These are phyloP conservation scores for Carollia perspicillata DNA, from an alignment of 2,113 vertebrate genomes.

Conservation along the genomic window DNA sequence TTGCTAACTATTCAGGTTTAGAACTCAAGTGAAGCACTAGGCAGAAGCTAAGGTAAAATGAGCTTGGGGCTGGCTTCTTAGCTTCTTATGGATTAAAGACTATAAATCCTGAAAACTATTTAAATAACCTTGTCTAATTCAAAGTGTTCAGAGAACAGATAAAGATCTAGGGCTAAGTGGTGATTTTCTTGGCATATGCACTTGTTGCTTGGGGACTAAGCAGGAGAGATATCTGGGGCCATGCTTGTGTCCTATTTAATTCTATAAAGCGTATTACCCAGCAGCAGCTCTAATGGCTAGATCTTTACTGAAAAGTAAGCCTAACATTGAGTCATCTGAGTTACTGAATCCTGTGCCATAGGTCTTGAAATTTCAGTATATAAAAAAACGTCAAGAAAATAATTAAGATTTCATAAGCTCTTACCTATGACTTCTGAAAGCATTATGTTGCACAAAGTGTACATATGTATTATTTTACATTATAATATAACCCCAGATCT, in stretches of 20 bases:
- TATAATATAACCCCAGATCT: not conserved
- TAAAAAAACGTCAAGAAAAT: not conserved
- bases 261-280: not conserved
- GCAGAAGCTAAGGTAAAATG: not conserved
- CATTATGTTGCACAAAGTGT: not conserved
- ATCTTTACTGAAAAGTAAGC: not conserved
- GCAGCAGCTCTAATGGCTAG: not conserved
- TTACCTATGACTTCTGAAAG: not conserved
- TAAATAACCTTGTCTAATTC: not conserved
- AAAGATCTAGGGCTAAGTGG: not conserved
- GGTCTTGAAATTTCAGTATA: not conserved
- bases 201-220: not conserved
- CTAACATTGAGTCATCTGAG: not conserved
- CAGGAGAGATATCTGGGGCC: not conserved
- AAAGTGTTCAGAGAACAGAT: not conserved
- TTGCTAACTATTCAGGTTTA: not conserved
- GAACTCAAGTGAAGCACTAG: not conserved
- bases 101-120: not conserved
- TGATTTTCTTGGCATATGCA: not conserved
- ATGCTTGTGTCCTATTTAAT: not conserved
- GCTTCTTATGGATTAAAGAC: not conserved
- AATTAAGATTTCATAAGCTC: not conserved
- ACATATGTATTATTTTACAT: not conserved
- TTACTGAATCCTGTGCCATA: not conserved
- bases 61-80: not conserved